Percentiles rank a stretch among this genome's conserved stretches.
Conservation (phyloP, 2,888 invertebrate genomes). For the Andrena hattorfiana region DNA sequence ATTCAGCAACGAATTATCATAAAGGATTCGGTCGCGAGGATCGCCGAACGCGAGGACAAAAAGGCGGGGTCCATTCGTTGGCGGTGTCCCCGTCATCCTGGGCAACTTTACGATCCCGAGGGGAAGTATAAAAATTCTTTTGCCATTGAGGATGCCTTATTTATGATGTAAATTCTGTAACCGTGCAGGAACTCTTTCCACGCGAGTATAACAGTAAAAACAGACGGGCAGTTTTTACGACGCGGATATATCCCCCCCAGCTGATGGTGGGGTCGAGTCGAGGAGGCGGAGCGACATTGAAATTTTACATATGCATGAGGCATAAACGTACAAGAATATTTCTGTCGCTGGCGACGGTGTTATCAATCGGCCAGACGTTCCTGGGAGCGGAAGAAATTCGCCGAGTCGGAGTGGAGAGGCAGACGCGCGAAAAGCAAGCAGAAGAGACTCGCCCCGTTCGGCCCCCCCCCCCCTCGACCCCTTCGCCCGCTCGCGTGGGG, state of each 20-base stretch:
- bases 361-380: conserved; percentile 63
- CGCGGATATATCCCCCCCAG: conserved; percentile 13
- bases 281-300: conserved; percentile 41
- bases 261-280: background rate
- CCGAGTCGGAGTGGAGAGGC: conserved; percentile 39
- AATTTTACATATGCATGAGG: conserved; percentile 64
- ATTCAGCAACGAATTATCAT: conserved; percentile 31
- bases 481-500: conserved; percentile 14
- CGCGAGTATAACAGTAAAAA: conserved; percentile 36
- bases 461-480: background rate
- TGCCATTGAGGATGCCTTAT: conserved; percentile 40
- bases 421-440: conserved; percentile 36
- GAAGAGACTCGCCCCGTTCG: background rate
- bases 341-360: conserved; percentile 41
- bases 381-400: conserved; percentile 60
- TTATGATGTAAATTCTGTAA: conserved; percentile 43
- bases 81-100: conserved; percentile 4
- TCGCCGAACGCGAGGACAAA: background rate
- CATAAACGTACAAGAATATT: conserved; percentile 53
- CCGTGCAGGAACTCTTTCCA: conserved; percentile 19
- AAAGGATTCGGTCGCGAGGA: conserved; percentile 17
- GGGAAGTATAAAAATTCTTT: conserved; percentile 40
- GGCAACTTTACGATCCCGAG: conserved; percentile 38
- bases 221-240: conserved; percentile 46
- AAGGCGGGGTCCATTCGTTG: background rate